Conservation (phyloP, 1,140 invertebrate genomes). For the Brachionus asplanchnoidis region DNA sequence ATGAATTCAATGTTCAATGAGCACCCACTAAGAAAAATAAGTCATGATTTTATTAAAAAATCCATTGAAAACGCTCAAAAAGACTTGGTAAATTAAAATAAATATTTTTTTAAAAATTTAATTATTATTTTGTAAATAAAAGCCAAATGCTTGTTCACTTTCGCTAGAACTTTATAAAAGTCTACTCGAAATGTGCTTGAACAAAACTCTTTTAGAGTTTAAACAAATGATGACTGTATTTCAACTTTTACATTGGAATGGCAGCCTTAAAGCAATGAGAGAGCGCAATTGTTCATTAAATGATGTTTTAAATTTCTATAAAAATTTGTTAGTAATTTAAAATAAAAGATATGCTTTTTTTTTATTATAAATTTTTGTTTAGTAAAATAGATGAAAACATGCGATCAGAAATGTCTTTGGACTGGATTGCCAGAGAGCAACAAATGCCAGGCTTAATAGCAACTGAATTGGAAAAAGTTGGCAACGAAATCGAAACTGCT, state of each 20-base stretch:
- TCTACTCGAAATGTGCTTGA: conserved; percentile 82
- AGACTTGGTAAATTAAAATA: conserved; percentile 57
- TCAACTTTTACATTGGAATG: conserved; percentile 90
- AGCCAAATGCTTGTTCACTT: background rate
- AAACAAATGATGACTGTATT: conserved; percentile 94
- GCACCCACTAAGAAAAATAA: conserved; percentile 83
- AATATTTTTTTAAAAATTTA: background rate
- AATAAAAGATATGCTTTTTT: background rate
- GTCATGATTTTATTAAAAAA: conserved; percentile 87
- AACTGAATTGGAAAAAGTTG: conserved; percentile 73
- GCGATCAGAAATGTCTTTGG: conserved; percentile 88
- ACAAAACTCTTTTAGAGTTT: conserved; percentile 88
- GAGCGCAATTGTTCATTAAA: conserved; percentile 88
- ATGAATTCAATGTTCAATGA: conserved; percentile 97
- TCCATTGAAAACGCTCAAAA: conserved; percentile 78
- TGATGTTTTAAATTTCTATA: conserved; percentile 86
- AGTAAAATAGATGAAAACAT: conserved; percentile 82
- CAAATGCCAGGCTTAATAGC: conserved; percentile 73
- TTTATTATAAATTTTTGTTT: conserved; percentile 61
- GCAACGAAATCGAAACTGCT: conserved; percentile 81
- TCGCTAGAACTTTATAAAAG: conserved; percentile 7
- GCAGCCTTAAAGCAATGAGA: conserved; percentile 77
- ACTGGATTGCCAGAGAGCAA: conserved; percentile 83
- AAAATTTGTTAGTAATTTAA: conserved; percentile 30
- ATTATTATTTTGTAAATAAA: conserved; percentile 48